Conservation (phyloP, 2,113 vertebrate species). For the Oncorhynchus masou region DNA sequence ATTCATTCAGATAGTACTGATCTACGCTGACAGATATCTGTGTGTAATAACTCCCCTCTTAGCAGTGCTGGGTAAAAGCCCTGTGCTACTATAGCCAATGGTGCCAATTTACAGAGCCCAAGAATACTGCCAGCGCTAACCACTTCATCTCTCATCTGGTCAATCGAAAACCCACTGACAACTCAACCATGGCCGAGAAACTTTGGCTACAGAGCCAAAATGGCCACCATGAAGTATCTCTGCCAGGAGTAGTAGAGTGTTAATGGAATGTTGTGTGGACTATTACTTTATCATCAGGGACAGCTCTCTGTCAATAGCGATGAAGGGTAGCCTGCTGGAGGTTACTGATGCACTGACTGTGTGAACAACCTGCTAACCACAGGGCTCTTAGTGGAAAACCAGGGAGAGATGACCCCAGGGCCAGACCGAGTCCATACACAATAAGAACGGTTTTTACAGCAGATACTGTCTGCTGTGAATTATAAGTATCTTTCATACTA, state of each 20-base stretch:
- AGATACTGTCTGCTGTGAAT: too few species aligned
- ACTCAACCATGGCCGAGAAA: conserved; percentile 8
- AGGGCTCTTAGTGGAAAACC: too few species aligned
- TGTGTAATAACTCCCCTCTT: too few species aligned
- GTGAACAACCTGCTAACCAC: too few species aligned
- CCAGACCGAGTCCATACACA: too few species aligned
- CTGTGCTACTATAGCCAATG: not conserved
- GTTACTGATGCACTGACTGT: too few species aligned
- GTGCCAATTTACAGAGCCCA: conserved; percentile 9
- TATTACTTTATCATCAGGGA: not conserved
- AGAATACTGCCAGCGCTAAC: not conserved
- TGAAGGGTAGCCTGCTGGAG: not conserved
- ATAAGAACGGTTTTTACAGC: too few species aligned
- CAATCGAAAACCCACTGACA: conserved; percentile 12
- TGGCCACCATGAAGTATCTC: conserved; percentile 1
- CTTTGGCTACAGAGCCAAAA: conserved; percentile 4
- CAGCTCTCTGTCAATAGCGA: not conserved
- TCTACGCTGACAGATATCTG: too few species aligned
- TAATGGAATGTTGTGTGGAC: not conserved
- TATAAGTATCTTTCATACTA: too few species aligned
- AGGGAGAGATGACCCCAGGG: too few species aligned
- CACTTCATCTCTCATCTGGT: not conserved
- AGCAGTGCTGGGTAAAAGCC: too few species aligned
- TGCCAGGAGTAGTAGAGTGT: not conserved
- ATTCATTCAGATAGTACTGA: too few species aligned